A percentile compares a stretch with the other conserved stretches of the same genome.
Conservation (phyloP, 2,113 vertebrate genomes). For the Channa maculata region DNA sequence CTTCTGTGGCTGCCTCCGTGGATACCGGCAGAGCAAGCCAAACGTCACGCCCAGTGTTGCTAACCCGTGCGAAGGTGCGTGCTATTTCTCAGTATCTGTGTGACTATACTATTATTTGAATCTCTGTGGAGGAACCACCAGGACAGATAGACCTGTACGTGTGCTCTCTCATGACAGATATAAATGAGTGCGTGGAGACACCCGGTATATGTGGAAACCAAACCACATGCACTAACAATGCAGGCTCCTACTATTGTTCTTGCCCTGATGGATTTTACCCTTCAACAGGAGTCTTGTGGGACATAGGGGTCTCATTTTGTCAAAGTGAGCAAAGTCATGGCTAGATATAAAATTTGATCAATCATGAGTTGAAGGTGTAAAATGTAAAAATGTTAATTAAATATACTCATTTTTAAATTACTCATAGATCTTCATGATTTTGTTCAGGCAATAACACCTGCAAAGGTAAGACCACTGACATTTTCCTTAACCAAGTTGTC, state of each 20-base stretch:
- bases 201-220: constrained; percentile 57
- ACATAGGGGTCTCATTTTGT: constrained; percentile 45
- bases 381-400: too few relatives aligned
- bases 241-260: constrained; percentile 65
- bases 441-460: constrained; percentile 22
- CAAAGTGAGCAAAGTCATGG: constrained; percentile 38
- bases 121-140: neutral
- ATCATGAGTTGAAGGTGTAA: too few relatives aligned
- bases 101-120: neutral
- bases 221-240: constrained; percentile 64
- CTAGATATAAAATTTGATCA: too few relatives aligned
- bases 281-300: constrained; percentile 67
- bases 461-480: too few relatives aligned
- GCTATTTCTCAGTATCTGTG: too few relatives aligned
- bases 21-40: constrained; percentile 35
- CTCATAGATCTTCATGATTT: constrained; percentile 39
- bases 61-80: constrained; percentile 74
- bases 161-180: constrained; percentile 49
- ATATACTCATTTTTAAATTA: too few relatives aligned
- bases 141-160: too few relatives aligned
- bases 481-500: too few relatives aligned
- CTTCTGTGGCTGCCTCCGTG: constrained; percentile 55
- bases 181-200: constrained; percentile 69
- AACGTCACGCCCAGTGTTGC: constrained; percentile 29
- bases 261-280: constrained; percentile 70